Conservation (phyloP, 1,140 invertebrate species). For the Cardiocondyla obscurior region DNA sequence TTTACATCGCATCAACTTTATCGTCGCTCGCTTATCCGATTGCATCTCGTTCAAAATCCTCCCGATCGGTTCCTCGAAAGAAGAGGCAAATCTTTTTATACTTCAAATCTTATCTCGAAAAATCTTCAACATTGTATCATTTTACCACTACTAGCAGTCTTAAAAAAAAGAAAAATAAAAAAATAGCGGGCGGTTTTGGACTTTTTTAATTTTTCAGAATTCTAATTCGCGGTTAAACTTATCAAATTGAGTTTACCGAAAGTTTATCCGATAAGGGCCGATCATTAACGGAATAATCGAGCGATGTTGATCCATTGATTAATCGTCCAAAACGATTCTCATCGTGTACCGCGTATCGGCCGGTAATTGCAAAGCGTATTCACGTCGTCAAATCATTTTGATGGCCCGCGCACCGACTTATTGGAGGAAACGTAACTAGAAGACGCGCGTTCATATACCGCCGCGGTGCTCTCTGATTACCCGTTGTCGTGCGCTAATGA, state of each 20-base stretch:
- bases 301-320: slow-evolving; percentile 31
- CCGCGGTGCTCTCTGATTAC: slow-evolving; percentile 54
- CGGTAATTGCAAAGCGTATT: slow-evolving; percentile 44
- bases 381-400: slow-evolving; percentile 51
- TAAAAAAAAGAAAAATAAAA: not conserved
- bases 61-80: not conserved
- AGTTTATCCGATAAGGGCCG: not conserved
- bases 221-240: not conserved
- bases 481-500: slow-evolving; percentile 60
- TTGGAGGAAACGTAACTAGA: slow-evolving; percentile 57
- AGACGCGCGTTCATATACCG: slow-evolving; percentile 40
- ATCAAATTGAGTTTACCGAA: not conserved
- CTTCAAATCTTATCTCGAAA: not conserved
- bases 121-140: not conserved
- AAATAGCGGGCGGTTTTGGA: not conserved
- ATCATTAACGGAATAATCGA: slow-evolving; percentile 18
- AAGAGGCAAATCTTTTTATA: not conserved
- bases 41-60: not conserved
- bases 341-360: slow-evolving; percentile 19
- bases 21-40: not conserved
- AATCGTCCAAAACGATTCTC: slow-evolving; percentile 28
- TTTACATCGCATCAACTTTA: slow-evolving; percentile 17
- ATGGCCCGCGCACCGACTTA: slow-evolving; percentile 31
- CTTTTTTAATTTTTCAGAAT: not conserved
- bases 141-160: not conserved